These are phyloP conservation scores for Capromys pilorides DNA, from an alignment of 2,797 vertebrate genomes.

Conservation along the genomic window DNA sequence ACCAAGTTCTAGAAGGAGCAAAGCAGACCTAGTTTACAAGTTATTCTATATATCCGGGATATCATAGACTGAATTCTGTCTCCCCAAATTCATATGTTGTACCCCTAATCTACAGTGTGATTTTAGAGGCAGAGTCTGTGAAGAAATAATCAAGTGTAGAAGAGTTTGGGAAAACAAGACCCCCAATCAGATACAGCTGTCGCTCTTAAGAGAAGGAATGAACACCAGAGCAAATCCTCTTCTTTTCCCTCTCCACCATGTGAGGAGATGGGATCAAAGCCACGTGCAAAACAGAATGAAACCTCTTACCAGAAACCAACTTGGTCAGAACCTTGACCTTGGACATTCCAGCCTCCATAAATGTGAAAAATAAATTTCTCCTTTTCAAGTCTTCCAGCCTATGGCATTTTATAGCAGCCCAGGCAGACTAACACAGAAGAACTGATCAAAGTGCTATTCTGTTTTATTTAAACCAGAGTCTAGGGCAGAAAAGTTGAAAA, in stretches of 20 bases:
- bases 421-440: not conserved
- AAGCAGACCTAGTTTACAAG: not conserved
- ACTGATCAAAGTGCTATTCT: not conserved
- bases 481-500: not conserved
- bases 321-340: not conserved
- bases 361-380: not conserved
- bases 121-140: not conserved
- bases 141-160: not conserved
- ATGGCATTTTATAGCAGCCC: not conserved
- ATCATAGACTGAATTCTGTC: not conserved
- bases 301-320: not conserved
- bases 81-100: not conserved
- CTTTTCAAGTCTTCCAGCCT: not conserved
- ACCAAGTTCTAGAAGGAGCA: not conserved
- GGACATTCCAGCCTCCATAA: not conserved
- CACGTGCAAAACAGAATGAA: not conserved
- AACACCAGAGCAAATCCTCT: not conserved
- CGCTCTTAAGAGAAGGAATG: not conserved
- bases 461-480: not conserved
- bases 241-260: not conserved
- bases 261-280: not conserved
- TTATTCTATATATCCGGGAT: not conserved
- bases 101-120: not conserved
- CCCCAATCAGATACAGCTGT: not conserved
- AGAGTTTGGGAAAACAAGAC: not conserved